Percentiles rank a stretch among this genome's conserved stretches.
Evolutionary conservation across 2,113 vertebrate genomes (phyloP).

Genomic region (Eulemur rufifrons): DNA sequence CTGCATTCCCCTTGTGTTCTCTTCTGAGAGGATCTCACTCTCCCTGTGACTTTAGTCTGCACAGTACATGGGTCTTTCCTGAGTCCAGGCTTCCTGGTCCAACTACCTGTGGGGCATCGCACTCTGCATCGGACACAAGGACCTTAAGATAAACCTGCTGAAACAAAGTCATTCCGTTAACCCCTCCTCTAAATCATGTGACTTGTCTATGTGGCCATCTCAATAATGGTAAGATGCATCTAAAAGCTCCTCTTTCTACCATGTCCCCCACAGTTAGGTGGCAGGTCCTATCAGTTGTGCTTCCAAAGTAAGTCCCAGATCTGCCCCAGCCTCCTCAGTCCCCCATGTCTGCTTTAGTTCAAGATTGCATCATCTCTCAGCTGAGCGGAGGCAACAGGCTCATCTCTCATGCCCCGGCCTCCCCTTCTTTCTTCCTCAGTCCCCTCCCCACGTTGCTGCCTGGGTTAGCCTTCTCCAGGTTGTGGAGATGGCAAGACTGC

Average conservation of each 20-base stretch:
- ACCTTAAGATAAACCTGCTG: background rate
- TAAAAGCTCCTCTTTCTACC: background rate
- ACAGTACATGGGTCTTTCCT: background rate
- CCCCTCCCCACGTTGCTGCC: background rate
- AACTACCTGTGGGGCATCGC: background rate
- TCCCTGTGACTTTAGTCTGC: background rate
- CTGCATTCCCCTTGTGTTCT: background rate
- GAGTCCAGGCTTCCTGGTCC: background rate
- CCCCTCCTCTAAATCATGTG: background rate
- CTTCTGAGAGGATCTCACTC: background rate
- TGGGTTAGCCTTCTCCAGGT: background rate
- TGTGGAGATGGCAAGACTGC: background rate
- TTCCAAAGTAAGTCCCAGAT: background rate
- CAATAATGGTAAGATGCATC: background rate
- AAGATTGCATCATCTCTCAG: background rate
- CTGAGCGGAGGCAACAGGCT: background rate
- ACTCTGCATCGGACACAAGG: background rate
- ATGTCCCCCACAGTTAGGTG: background rate
- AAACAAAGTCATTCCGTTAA: background rate
- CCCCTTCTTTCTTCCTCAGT: background rate
- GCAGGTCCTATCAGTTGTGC: background rate
- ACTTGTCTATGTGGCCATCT: background rate
- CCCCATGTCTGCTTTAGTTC: background rate
- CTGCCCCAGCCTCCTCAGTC: background rate
- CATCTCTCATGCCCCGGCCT: background rate